These are phyloP conservation scores for Muscicapa comitata DNA, from an alignment of 2,797 vertebrate species.

Conservation along the genomic window DNA sequence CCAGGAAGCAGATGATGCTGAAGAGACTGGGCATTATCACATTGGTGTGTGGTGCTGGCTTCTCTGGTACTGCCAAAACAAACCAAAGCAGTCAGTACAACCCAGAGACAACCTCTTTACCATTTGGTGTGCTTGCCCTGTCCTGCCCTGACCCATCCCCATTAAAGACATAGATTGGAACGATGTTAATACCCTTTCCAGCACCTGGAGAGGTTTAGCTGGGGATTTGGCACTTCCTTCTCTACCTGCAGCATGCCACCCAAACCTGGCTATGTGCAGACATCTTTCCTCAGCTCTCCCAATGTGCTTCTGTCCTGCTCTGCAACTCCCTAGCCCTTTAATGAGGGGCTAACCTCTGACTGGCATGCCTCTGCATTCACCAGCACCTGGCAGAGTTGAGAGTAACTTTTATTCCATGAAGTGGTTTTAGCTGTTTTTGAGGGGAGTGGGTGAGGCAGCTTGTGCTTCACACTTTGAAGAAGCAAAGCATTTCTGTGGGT, in stretches of 20 bases:
- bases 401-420: neutral
- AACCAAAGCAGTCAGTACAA: neutral
- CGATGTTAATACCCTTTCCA: neutral
- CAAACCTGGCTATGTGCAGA: neutral
- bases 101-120: neutral
- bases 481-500: neutral
- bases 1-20: slow-evolving; percentile 84
- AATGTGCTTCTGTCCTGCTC: neutral
- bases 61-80: slow-evolving; percentile 56
- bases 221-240: neutral
- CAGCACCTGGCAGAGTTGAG: neutral
- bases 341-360: neutral
- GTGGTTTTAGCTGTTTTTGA: neutral
- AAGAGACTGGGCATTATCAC: slow-evolving; percentile 82
- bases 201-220: neutral
- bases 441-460: neutral
- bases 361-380: neutral
- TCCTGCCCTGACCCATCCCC: neutral
- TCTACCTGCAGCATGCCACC: neutral
- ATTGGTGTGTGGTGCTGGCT: slow-evolving; percentile 60
- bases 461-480: neutral
- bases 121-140: neutral
- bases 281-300: neutral
- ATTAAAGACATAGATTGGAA: neutral
- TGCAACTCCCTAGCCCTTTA: neutral